phyloP scores from a whole-genome alignment of 2,888 invertebrate species.

The Chrysotoxum bicinctum region DNA sequence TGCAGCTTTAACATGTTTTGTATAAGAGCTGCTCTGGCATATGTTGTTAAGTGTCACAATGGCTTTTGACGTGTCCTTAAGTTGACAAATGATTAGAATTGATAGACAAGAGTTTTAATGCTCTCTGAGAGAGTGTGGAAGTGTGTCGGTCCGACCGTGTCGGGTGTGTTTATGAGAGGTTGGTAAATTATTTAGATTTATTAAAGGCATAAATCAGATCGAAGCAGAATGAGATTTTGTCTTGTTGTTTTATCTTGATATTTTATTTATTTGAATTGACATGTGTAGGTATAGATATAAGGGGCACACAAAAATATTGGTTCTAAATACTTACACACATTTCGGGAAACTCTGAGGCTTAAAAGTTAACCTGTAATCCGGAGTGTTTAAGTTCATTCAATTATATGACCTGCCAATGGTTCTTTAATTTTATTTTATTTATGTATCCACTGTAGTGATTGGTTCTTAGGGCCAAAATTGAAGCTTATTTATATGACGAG shows the following conservation, averaged over 20 bases:
- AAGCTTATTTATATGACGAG: too few relatives aligned
- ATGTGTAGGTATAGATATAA: background rate
- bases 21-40: slow-evolving; percentile 36
- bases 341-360: background rate
- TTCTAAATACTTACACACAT: background rate
- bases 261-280: background rate
- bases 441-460: too few relatives aligned
- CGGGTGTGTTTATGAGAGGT: slow-evolving; percentile 20
- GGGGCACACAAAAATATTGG: background rate
- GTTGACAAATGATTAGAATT: slow-evolving; percentile 69
- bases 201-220: slow-evolving; percentile 9
- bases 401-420: too few relatives aligned
- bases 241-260: background rate
- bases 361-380: too few relatives aligned
- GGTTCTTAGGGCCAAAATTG: too few relatives aligned
- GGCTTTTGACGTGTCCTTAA: slow-evolving; percentile 63
- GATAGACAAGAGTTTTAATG: slow-evolving; percentile 61
- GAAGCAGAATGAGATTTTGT: background rate
- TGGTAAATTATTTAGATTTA: slow-evolving; percentile 46
- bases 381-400: too few relatives aligned
- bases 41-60: slow-evolving; percentile 62
- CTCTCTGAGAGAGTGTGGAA: background rate
- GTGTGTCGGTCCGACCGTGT: background rate
- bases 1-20: slow-evolving; percentile 5
- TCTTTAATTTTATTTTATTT: too few relatives aligned